Evolutionary conservation across 2,797 vertebrate genomes (phyloP).

Genomic region (Lacerta agilis): DNA sequence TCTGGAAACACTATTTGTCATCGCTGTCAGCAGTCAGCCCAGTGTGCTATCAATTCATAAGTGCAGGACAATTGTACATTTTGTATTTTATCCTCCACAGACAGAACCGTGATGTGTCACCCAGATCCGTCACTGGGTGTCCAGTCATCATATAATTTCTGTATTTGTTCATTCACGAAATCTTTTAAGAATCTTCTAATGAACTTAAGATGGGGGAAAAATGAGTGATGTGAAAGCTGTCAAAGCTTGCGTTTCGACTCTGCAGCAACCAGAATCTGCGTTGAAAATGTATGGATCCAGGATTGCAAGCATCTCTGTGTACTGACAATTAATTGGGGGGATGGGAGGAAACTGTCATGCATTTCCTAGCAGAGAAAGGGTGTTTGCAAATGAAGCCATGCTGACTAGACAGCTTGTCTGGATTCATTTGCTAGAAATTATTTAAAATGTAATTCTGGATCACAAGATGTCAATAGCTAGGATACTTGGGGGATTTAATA

Average conservation of each 20-base stretch:
- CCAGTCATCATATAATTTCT: background rate
- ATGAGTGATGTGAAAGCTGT: background rate
- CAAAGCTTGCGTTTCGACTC: background rate
- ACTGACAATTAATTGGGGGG: background rate
- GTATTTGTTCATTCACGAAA: background rate
- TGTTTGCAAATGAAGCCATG: background rate
- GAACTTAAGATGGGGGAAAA: background rate
- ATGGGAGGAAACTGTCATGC: background rate
- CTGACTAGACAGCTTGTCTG: background rate
- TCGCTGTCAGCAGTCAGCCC: background rate
- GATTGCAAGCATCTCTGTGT: background rate
- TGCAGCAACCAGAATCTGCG: background rate
- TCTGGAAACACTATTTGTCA: conserved; percentile 47
- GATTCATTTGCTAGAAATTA: background rate
- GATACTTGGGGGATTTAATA: background rate
- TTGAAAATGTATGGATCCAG: background rate
- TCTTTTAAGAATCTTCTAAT: background rate
- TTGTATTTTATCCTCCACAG: conserved; percentile 27
- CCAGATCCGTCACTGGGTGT: background rate
- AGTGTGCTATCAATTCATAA: conserved; percentile 21
- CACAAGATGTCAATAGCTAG: background rate
- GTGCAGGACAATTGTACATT: background rate
- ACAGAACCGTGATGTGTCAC: conserved; percentile 24
- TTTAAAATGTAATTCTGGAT: background rate
- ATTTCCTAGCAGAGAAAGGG: background rate